Evolutionary conservation across 2,113 vertebrate genomes (phyloP).

Genomic region (Dipodomys merriami): DNA sequence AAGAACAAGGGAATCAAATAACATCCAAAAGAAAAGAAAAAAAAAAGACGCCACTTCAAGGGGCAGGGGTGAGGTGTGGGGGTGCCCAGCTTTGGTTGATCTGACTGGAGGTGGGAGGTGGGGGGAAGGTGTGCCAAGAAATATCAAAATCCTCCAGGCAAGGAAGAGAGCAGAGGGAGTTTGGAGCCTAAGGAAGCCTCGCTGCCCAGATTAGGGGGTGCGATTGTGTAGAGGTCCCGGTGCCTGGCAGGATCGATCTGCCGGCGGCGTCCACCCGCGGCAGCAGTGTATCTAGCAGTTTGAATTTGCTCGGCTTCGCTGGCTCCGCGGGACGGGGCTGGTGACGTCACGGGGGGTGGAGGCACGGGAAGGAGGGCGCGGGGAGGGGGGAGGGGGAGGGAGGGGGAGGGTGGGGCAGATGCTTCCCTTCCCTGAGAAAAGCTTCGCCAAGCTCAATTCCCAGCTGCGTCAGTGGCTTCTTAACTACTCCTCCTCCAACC

Average conservation of each 20-base stretch:
- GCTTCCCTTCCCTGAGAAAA: neutral
- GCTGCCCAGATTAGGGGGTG: neutral
- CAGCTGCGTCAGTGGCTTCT: constrained; percentile 40
- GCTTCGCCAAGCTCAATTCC: constrained; percentile 55
- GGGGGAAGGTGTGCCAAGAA: neutral
- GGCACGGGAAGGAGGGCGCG: constrained; percentile 48
- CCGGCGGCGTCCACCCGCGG: neutral
- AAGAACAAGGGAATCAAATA: constrained; percentile 25
- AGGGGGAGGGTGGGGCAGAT: constrained; percentile 47
- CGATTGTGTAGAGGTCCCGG: neutral
- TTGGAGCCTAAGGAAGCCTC: neutral
- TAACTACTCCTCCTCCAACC: constrained; percentile 53
- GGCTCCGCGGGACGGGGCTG: constrained; percentile 70
- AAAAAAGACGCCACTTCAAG: constrained; percentile 40
- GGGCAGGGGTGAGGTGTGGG: too few species aligned
- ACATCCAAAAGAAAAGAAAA: neutral
- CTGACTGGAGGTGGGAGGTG: neutral
- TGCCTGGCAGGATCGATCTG: neutral
- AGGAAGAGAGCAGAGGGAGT: neutral
- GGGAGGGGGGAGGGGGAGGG: constrained; percentile 46
- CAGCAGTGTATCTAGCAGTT: constrained; percentile 70
- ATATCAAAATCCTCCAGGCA: constrained; percentile 28
- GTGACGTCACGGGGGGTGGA: constrained; percentile 82
- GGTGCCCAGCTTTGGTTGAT: neutral
- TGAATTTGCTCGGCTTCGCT: constrained; percentile 79